A percentile compares a stretch with the other conserved stretches of the same genome.
Conservation (phyloP, 2,888 invertebrate genomes). For the Resseliella maxima region DNA sequence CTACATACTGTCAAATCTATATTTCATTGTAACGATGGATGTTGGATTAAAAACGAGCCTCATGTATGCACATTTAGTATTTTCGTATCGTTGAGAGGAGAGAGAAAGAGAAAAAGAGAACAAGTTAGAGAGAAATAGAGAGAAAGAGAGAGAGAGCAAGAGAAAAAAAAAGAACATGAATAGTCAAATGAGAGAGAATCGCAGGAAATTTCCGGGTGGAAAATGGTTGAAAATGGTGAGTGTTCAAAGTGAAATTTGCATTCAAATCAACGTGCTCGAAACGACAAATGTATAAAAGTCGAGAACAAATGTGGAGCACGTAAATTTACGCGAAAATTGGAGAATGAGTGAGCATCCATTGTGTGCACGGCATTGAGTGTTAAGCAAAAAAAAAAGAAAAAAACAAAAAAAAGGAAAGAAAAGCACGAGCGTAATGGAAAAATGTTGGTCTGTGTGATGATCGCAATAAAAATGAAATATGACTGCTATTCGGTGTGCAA, state of each 20-base stretch:
- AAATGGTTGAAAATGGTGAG: not conserved
- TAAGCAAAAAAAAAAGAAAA: not conserved
- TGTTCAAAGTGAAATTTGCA: slow-evolving; percentile 37
- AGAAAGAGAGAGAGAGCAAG: too few species aligned
- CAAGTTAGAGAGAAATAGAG: too few species aligned
- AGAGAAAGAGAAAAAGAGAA: too few species aligned
- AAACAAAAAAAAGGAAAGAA: not conserved
- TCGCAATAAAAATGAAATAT: slow-evolving; percentile 65
- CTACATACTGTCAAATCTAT: not conserved
- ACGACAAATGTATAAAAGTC: slow-evolving; percentile 10
- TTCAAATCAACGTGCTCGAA: slow-evolving; percentile 18
- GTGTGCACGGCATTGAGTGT: not conserved
- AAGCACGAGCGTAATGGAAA: slow-evolving; percentile 16
- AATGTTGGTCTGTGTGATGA: slow-evolving; percentile 56
- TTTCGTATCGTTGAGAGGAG: not conserved
- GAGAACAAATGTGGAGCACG: slow-evolving; percentile 37
- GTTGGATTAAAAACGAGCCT: not conserved
- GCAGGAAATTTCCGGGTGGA: slow-evolving; percentile 26
- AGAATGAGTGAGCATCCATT: not conserved
- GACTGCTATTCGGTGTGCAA: slow-evolving; percentile 65
- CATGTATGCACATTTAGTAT: slow-evolving; percentile 11
- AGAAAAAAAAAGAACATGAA: too few species aligned
- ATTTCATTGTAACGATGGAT: not conserved
- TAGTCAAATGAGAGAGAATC: not conserved
- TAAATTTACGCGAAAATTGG: slow-evolving; percentile 7